These are phyloP conservation scores for Numenius phaeopus DNA, from an alignment of 2,797 vertebrate species.

Conservation along the genomic window DNA sequence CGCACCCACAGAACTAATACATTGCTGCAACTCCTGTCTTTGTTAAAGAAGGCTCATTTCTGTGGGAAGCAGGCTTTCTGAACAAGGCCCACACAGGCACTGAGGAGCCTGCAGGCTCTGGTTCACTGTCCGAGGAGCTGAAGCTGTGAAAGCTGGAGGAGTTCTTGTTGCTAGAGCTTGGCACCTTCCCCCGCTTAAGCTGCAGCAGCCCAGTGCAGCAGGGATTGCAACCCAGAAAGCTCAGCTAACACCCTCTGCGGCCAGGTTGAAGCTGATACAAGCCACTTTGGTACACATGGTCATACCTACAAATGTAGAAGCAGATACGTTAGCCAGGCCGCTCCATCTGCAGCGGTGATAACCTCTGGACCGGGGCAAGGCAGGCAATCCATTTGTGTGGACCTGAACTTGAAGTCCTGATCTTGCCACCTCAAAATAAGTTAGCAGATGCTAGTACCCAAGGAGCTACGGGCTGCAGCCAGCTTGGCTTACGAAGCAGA, in stretches of 20 bases:
- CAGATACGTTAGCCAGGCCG: background rate
- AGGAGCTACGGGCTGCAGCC: background rate
- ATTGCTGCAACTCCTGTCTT: background rate
- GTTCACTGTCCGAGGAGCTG: background rate
- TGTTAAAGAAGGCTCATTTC: background rate
- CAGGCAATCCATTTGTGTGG: background rate
- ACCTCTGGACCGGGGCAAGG: background rate
- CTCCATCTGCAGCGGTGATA: background rate
- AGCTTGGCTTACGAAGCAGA: background rate
- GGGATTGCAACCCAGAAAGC: background rate
- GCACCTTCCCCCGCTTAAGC: background rate
- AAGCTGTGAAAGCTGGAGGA: background rate
- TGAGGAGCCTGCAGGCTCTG: background rate
- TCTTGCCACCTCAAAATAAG: background rate
- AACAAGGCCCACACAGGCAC: rapidly evolving
- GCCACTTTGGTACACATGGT: background rate
- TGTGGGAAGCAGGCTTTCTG: rapidly evolving
- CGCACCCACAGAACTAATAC: rapidly evolving
- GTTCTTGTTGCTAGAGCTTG: background rate
- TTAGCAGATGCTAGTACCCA: background rate
- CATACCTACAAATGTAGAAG: rapidly evolving
- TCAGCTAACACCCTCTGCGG: background rate
- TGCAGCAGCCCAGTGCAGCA: background rate
- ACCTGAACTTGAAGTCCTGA: background rate
- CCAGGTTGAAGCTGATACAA: background rate